Conservation (phyloP, 2,797 vertebrate species). For the Allobates femoralis region DNA sequence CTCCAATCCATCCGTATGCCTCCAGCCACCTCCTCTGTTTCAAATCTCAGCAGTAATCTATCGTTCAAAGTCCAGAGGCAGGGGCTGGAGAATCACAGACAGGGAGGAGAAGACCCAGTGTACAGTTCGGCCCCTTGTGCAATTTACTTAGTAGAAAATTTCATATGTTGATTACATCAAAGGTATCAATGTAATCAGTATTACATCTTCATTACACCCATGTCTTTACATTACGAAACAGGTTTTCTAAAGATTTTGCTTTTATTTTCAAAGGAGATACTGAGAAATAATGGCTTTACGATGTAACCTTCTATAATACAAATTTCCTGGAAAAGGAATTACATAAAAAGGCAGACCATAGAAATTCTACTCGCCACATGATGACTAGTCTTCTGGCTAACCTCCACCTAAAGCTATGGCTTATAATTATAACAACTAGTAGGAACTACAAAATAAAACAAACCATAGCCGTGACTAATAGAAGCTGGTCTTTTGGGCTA, state of each 20-base stretch:
- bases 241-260: not conserved
- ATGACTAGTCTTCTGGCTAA: slow-evolving; percentile 2
- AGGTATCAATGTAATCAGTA: no score
- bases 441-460: not conserved
- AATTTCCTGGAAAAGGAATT: not conserved
- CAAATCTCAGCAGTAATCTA: no score
- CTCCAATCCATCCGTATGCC: no score
- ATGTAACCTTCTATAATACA: not conserved
- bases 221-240: no score
- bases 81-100: no score
- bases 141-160: no score
- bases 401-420: not conserved
- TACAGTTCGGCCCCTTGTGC: no score
- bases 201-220: no score
- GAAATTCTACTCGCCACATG: slow-evolving; percentile 3
- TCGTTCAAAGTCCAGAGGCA: no score
- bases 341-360: not conserved
- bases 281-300: not conserved
- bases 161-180: no score
- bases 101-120: no score
- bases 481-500: not conserved
- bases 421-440: not conserved
- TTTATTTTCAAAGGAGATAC: not conserved
- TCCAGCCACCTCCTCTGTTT: no score
- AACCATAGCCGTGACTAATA: slow-evolving; percentile 45